phyloP scores from a whole-genome alignment of 2,113 vertebrate genomes.

The Mohoua ochrocephala region DNA sequence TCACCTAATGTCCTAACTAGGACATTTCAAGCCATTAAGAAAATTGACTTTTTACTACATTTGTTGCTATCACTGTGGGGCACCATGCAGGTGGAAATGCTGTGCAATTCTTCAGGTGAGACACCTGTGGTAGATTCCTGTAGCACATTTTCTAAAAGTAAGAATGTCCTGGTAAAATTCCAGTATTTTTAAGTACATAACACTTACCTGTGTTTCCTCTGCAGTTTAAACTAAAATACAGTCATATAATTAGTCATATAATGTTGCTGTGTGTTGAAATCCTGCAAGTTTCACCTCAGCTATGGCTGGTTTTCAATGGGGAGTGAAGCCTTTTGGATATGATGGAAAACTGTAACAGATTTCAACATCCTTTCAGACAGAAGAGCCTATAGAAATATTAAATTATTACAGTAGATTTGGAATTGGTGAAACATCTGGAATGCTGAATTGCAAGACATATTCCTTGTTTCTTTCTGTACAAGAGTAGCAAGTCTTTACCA shows the following conservation, averaged over 20 bases:
- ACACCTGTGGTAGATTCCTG: background rate
- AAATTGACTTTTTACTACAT: background rate
- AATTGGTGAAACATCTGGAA: background rate
- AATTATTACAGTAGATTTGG: background rate
- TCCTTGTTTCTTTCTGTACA: background rate
- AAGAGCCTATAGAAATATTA: background rate
- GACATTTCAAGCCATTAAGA: background rate
- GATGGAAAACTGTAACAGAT: background rate
- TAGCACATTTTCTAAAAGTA: background rate
- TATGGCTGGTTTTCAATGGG: background rate
- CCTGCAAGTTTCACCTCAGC: background rate
- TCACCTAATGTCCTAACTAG: background rate
- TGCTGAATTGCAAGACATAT: background rate
- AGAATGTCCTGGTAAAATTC: background rate
- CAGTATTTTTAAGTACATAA: background rate
- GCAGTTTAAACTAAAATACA: background rate
- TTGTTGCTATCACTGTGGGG: background rate
- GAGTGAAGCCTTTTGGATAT: background rate
- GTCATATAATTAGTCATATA: background rate
- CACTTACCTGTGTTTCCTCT: background rate
- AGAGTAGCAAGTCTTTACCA: background rate
- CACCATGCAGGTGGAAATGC: background rate
- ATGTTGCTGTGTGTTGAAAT: background rate
- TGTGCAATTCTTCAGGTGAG: conserved; percentile 2
- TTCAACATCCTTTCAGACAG: background rate